Evolutionary conservation across 2,797 vertebrate species (phyloP).

Genomic region (Gambusia yucatana): DNA sequence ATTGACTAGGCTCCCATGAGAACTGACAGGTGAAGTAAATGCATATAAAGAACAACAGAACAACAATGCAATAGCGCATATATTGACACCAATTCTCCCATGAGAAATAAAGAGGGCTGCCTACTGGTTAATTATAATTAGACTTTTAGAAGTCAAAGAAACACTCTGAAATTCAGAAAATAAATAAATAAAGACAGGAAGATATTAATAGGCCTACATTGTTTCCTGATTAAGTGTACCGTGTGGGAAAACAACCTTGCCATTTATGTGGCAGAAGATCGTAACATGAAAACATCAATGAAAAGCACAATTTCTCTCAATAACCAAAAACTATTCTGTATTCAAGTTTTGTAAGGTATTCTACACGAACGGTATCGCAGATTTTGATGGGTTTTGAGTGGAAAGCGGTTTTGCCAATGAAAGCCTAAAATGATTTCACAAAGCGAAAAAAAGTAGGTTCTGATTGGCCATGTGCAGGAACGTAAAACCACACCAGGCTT

Average conservation of each 20-base stretch:
- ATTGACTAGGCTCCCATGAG: conserved; percentile 15
- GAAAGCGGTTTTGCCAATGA: neutral
- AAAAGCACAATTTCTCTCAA: neutral
- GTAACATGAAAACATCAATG: neutral
- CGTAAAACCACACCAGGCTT: conserved; percentile 55
- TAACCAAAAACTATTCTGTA: neutral
- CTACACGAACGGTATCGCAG: neutral
- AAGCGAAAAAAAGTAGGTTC: conserved; percentile 5
- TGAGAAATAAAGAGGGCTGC: conserved; percentile 23
- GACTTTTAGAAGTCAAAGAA: neutral
- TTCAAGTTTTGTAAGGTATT: neutral
- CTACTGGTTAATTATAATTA: conserved; percentile 35
- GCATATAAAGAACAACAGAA: conserved; percentile 26
- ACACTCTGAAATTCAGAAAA: conserved; percentile 19
- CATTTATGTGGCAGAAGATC: neutral
- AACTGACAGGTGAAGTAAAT: conserved; percentile 21
- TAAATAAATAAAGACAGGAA: neutral
- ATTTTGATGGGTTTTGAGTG: neutral
- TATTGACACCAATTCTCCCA: conserved; percentile 39
- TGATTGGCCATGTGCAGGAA: conserved; percentile 61
- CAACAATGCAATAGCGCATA: conserved; percentile 9
- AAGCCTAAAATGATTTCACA: conserved; percentile 10
- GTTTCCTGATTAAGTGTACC: conserved; percentile 20
- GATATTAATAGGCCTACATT: neutral
- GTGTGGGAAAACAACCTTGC: neutral